A percentile compares a stretch with the other conserved stretches of the same genome.
Evolutionary conservation across 2,888 invertebrate genomes (phyloP).

Genomic region (Nymphalis urticae): DNA sequence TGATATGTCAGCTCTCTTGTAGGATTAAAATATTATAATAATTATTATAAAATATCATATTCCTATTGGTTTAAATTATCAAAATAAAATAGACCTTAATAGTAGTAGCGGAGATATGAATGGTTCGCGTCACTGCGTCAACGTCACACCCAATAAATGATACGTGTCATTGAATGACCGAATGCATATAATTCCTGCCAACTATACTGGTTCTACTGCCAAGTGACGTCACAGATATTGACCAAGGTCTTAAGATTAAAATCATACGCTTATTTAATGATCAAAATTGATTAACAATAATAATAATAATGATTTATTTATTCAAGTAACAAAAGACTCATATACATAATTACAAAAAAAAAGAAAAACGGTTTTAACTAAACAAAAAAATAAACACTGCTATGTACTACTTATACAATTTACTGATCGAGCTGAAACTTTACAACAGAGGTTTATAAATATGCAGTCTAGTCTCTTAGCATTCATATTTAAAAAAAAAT

Average conservation of each 20-base stretch:
- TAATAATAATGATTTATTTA: too few species aligned
- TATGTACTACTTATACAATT: too few species aligned
- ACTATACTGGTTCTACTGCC: constrained; percentile 26
- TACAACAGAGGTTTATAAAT: too few species aligned
- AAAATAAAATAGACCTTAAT: constrained; percentile 27
- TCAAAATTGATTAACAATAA: neutral
- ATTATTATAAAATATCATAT: too few species aligned
- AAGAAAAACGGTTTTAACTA: neutral
- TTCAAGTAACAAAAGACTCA: too few species aligned
- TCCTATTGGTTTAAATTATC: neutral
- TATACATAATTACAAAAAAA: neutral
- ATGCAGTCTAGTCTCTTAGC: too few species aligned
- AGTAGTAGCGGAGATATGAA: constrained; percentile 54
- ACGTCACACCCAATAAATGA: constrained; percentile 45
- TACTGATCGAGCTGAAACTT: too few species aligned
- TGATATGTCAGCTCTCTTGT: too few species aligned
- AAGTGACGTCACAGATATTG: constrained; percentile 28
- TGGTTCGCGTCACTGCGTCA: constrained; percentile 58
- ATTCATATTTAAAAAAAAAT: too few species aligned
- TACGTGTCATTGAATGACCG: constrained; percentile 63
- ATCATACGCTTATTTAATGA: neutral
- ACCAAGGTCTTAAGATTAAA: neutral
- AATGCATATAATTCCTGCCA: constrained; percentile 33
- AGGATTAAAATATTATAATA: too few species aligned
- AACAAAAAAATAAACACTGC: too few species aligned